Base-by-base conservation (phyloP, 2,888 invertebrate genomes). In the Stegana nigrithorax region DNA sequence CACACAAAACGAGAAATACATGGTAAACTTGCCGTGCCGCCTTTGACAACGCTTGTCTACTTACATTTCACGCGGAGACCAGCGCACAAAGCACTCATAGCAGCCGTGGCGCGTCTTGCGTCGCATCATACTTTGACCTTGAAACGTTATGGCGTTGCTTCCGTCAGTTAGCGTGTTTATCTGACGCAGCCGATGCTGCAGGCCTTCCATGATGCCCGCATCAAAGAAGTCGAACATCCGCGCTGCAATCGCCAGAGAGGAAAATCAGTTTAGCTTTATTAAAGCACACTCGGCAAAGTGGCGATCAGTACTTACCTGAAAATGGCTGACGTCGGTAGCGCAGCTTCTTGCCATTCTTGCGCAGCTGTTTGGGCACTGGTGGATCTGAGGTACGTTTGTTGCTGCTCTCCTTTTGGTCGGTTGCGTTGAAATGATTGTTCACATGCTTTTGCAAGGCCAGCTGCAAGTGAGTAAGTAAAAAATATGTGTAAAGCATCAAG, bases 141-240 rank as follows among this genome's bases (percentile, higher is more conserved):
- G 89, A 80, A 94, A 89, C 72, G 91, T 90, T 71, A 94, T 89
- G 70, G 90, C 88, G 85, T 92, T 88, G 79, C 90, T 87, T 74
- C 86, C 90, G 82, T 90, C 90, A 78, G 87, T 89, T 71, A 92
- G 88, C 67, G 88, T 89, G 71, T 88, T 87, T 10, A 90, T 90
- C 73, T 90, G 90, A 60, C 91, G 86, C 72, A 97, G 87, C 66
- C 93, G 91, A 87, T 95, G 92, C 84, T 94, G 92, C 44, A 97
- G 88, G 0, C 94, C 93, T 86, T 96, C 96, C 97, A 97, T 96
- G 69, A 93, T 92, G 58, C 96, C 93, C 69, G 91, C 87, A 87
- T 97, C 97, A 87, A 97, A 94, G 88, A 93, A 96, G 87, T 97
- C 97, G 84, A 95, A 95, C 89, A 94, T 92, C 74, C 95, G 93